These are phyloP conservation scores for Tichodroma muraria DNA, from an alignment of 2,113 vertebrate genomes.

Conservation along the genomic window DNA sequence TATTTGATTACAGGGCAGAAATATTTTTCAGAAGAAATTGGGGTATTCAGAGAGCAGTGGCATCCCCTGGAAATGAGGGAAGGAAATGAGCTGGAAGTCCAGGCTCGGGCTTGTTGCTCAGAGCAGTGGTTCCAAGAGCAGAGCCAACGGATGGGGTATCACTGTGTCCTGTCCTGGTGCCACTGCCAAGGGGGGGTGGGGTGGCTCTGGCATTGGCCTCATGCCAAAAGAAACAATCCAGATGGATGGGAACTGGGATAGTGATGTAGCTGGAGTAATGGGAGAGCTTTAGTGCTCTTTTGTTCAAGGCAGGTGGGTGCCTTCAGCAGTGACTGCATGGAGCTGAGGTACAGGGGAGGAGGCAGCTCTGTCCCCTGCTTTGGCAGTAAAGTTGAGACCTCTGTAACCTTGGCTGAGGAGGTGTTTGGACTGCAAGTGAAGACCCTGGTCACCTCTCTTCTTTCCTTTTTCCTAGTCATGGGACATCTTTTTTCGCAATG, in stretches of 20 bases:
- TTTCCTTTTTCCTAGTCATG: slow-evolving; percentile 80
- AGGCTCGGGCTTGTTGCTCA: neutral
- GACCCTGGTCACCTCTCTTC: neutral
- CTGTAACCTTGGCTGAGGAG: neutral
- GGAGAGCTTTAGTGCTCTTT: neutral
- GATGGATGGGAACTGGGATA: neutral
- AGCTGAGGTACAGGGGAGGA: neutral
- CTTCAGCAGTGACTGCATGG: rapidly evolving
- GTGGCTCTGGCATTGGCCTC: neutral
- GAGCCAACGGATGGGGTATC: neutral
- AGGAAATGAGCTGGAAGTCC: neutral
- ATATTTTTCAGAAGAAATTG: neutral
- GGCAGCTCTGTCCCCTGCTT: neutral
- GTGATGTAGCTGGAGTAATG: too few relatives aligned
- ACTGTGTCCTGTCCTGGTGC: neutral
- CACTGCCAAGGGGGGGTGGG: neutral
- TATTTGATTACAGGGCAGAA: neutral
- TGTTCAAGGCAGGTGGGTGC: neutral
- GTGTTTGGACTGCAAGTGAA: neutral
- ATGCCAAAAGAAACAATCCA: neutral
- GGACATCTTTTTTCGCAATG: slow-evolving; percentile 92
- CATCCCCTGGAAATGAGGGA: neutral
- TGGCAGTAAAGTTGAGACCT: neutral
- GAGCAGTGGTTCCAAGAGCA: rapidly evolving
- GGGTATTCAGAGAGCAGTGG: neutral